A percentile compares a stretch with the other conserved stretches of the same genome.
These are phyloP conservation scores for Boloria euphrosyne DNA, from an alignment of 2,888 invertebrate species.

Conservation along the genomic window DNA sequence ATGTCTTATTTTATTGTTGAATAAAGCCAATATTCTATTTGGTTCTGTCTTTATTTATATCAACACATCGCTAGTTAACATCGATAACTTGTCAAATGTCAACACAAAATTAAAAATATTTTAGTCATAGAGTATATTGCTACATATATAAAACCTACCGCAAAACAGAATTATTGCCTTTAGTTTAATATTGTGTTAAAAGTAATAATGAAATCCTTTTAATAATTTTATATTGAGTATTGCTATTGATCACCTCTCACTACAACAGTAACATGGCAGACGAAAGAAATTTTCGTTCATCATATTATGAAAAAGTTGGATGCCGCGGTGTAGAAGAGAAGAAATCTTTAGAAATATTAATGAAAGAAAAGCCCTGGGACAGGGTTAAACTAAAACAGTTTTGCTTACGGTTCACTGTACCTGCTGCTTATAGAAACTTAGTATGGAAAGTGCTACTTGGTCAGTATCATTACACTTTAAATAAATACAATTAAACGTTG, in stretches of 20 bases:
- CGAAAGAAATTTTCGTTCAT: slow-evolving; percentile 90
- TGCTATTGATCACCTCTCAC: slow-evolving; percentile 23
- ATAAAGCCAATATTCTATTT: too few species aligned
- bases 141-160: too few species aligned
- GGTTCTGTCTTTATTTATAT: too few species aligned
- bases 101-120: not conserved
- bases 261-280: slow-evolving; percentile 75
- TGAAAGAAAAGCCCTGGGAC: slow-evolving; percentile 93
- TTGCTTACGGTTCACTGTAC: slow-evolving; percentile 91
- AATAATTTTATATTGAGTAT: slow-evolving; percentile 10
- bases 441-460: slow-evolving; percentile 94
- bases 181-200: not conserved
- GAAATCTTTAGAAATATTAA: slow-evolving; percentile 92
- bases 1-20: too few species aligned
- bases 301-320: slow-evolving; percentile 93
- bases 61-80: too few species aligned
- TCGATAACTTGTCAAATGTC: too few species aligned
- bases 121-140: too few species aligned
- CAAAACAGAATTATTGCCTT: not conserved
- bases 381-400: slow-evolving; percentile 91
- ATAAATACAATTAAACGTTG: too few species aligned
- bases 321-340: slow-evolving; percentile 95
- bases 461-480: too few species aligned
- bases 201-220: slow-evolving; percentile 1
- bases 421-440: slow-evolving; percentile 88